Conservation (phyloP, 2,888 invertebrate genomes). For the Cataglyphis rosenhaueri region DNA sequence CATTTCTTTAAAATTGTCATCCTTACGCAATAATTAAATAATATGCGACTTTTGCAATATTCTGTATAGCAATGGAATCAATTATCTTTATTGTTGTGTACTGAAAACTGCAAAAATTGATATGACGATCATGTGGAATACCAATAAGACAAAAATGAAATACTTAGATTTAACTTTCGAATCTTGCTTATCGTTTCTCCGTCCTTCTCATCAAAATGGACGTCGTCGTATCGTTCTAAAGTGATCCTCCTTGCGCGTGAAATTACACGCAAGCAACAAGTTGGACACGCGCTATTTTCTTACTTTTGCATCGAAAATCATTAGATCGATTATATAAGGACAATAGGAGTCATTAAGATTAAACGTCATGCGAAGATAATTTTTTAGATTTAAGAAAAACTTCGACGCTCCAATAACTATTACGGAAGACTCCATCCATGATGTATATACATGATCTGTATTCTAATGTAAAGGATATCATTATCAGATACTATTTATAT, state of each 20-base stretch:
- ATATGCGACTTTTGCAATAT: slow-evolving; percentile 28
- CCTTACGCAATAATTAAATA: not conserved
- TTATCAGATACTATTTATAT: slow-evolving; percentile 70
- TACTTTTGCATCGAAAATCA: slow-evolving; percentile 78
- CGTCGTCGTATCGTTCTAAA: slow-evolving; percentile 39
- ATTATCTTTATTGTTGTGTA: slow-evolving; percentile 13
- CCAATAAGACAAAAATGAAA: slow-evolving; percentile 10
- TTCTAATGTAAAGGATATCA: slow-evolving; percentile 74
- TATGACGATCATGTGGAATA: not conserved
- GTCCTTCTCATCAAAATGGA: slow-evolving; percentile 69
- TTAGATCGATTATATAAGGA: slow-evolving; percentile 62
- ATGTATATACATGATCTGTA: slow-evolving; percentile 75
- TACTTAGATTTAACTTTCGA: slow-evolving; percentile 57
- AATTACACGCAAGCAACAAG: slow-evolving; percentile 48
- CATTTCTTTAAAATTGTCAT: not conserved
- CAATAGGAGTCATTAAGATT: slow-evolving; percentile 62
- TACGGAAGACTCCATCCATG: slow-evolving; percentile 78
- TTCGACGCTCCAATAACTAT: slow-evolving; percentile 68
- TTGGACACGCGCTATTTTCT: slow-evolving; percentile 78
- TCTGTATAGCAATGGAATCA: slow-evolving; percentile 4
- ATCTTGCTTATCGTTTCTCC: slow-evolving; percentile 73
- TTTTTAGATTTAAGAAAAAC: slow-evolving; percentile 66
- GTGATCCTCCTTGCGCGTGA: slow-evolving; percentile 23
- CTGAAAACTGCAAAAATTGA: not conserved
- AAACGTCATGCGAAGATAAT: slow-evolving; percentile 59